Percentiles rank a stretch among this genome's conserved stretches.
Evolutionary conservation across 2,888 invertebrate genomes (phyloP).

Genomic region (Mythimna ferrago): DNA sequence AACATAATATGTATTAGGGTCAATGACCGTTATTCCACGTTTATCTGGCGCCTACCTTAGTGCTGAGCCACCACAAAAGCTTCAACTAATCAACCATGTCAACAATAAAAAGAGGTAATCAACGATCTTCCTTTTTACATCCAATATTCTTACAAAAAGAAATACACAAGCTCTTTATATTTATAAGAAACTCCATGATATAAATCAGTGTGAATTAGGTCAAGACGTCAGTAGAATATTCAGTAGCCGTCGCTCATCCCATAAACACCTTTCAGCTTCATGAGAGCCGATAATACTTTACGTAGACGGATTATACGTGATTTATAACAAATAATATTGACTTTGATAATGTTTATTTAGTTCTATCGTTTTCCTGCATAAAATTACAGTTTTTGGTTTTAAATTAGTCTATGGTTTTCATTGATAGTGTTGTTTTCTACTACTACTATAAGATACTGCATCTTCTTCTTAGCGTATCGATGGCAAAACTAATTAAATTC

Average conservation of each 20-base stretch:
- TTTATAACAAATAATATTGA: slow-evolving; percentile 9
- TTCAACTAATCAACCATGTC: not conserved
- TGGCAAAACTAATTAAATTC: no score
- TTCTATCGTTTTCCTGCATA: not conserved
- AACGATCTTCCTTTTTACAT: slow-evolving; percentile 1
- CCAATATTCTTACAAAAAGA: slow-evolving; percentile 4
- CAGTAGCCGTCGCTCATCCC: slow-evolving; percentile 32
- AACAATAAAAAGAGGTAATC: slow-evolving; percentile 18
- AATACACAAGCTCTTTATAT: slow-evolving; percentile 10
- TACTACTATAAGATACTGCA: no score
- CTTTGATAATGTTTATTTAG: not conserved
- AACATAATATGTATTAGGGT: no score
- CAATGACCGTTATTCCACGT: no score
- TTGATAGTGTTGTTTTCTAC: no score
- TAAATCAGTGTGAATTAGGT: slow-evolving; percentile 52
- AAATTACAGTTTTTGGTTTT: no score
- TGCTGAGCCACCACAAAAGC: not conserved
- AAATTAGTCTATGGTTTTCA: no score
- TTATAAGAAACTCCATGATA: slow-evolving; percentile 12
- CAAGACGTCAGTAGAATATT: slow-evolving; percentile 37
- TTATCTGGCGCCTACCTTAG: no score
- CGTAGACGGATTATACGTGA: slow-evolving; percentile 11
- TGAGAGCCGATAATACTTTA: slow-evolving; percentile 19
- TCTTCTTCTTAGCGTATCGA: no score
- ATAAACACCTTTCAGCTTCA: slow-evolving; percentile 43